These are phyloP conservation scores for Characodon lateralis DNA, from an alignment of 2,797 vertebrate genomes.

Conservation along the genomic window DNA sequence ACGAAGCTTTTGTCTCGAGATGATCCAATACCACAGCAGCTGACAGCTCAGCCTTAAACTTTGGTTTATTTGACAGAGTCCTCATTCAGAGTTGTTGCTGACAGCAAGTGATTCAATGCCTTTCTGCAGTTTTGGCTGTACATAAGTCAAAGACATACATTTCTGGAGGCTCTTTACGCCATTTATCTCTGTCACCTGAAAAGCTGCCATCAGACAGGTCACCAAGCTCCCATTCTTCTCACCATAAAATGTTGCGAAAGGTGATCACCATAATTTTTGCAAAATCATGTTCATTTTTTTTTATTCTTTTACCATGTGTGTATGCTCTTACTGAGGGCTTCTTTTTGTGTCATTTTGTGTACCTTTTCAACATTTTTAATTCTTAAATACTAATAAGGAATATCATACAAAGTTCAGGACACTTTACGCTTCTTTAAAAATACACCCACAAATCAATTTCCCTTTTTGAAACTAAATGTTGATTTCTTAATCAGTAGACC, in stretches of 20 bases:
- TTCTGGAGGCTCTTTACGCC: background rate
- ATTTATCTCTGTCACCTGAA: background rate
- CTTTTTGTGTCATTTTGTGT: background rate
- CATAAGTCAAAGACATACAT: background rate
- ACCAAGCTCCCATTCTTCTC: background rate
- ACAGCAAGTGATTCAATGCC: background rate
- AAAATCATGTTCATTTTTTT: background rate
- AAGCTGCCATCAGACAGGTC: background rate
- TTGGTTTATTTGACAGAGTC: background rate
- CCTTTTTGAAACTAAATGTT: too few relatives aligned
- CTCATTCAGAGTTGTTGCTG: background rate
- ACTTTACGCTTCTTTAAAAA: background rate
- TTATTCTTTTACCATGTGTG: background rate
- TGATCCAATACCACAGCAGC: conserved; percentile 48
- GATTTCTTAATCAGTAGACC: background rate
- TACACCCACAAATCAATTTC: background rate
- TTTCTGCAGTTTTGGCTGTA: background rate
- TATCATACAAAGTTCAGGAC: background rate
- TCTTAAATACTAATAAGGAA: background rate
- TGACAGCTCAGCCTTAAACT: conserved; percentile 19
- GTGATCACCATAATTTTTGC: background rate
- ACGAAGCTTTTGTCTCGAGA: conserved; percentile 34
- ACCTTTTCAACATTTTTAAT: background rate
- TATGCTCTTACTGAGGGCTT: background rate
- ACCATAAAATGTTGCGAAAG: background rate